A percentile compares a stretch with the other conserved stretches of the same genome.
These are phyloP conservation scores for Argyra leucocephala DNA, from an alignment of 2,888 invertebrate species.

Conservation along the genomic window DNA sequence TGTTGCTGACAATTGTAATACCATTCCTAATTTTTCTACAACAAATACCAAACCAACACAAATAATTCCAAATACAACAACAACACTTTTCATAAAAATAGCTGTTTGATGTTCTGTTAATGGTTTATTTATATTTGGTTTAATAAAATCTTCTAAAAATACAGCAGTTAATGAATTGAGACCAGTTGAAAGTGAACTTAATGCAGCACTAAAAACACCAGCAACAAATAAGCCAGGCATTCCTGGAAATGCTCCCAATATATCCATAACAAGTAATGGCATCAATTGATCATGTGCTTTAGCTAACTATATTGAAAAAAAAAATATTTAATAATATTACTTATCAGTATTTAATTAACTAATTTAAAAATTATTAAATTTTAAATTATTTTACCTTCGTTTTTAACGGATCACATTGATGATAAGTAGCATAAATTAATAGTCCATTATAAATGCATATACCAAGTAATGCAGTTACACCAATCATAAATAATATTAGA, in stretches of 20 bases:
- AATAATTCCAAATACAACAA: slow-evolving; percentile 55
- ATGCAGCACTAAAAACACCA: slow-evolving; percentile 81
- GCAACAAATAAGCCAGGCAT: slow-evolving; percentile 81
- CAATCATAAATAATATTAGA: slow-evolving; percentile 56
- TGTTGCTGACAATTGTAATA: slow-evolving; percentile 54
- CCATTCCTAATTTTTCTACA: slow-evolving; percentile 63
- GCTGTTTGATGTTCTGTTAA: slow-evolving; percentile 48
- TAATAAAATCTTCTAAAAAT: slow-evolving; percentile 67
- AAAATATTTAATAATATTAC: background rate
- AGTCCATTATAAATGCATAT: slow-evolving; percentile 64
- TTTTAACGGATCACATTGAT: slow-evolving; percentile 68
- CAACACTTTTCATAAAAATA: slow-evolving; percentile 57
- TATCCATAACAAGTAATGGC: slow-evolving; percentile 79
- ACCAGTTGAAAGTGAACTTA: slow-evolving; percentile 73
- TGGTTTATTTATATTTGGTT: slow-evolving; percentile 52
- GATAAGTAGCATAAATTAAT: slow-evolving; percentile 62
- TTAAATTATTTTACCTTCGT: slow-evolving; percentile 52
- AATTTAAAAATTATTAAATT: background rate
- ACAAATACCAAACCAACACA: slow-evolving; percentile 57
- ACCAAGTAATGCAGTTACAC: slow-evolving; percentile 51
- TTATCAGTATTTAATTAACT: background rate
- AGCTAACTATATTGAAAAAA: slow-evolving; percentile 1
- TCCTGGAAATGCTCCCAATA: slow-evolving; percentile 65
- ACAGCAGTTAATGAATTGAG: slow-evolving; percentile 74
- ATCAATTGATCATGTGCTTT: slow-evolving; percentile 67